Conservation (phyloP, 2,113 vertebrate genomes). For the Takifugu bimaculatus region DNA sequence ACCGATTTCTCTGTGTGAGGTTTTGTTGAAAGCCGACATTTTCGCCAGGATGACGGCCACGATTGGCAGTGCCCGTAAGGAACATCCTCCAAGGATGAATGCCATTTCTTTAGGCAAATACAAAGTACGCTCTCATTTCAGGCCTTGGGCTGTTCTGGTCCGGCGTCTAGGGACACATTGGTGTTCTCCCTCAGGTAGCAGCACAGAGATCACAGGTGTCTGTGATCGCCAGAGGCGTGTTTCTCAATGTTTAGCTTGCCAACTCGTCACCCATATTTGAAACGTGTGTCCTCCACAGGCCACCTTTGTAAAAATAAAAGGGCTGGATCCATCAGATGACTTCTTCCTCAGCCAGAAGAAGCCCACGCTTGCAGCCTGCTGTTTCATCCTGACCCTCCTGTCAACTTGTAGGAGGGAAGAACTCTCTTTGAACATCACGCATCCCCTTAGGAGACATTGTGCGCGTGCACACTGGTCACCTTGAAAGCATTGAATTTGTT, state of each 20-base stretch:
- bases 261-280: slow-evolving; percentile 1
- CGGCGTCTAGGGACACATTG: background rate
- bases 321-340: background rate
- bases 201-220: slow-evolving; percentile 1
- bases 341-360: slow-evolving; percentile 10
- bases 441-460: background rate
- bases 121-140: too few species aligned
- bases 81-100: too few species aligned
- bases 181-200: slow-evolving; percentile 8
- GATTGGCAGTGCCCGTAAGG: too few species aligned
- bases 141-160: slow-evolving; percentile 1
- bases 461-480: background rate
- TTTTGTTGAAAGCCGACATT: too few species aligned
- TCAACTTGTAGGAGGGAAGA: slow-evolving; percentile 24
- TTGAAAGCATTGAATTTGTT: background rate
- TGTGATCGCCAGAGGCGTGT: slow-evolving; percentile 15
- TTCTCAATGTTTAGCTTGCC: background rate
- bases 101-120: too few species aligned
- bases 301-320: background rate
- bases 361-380: slow-evolving; percentile 2
- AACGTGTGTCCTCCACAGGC: slow-evolving; percentile 1
- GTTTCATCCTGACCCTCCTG: slow-evolving; percentile 19
- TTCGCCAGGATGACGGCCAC: too few species aligned
- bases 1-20: too few species aligned
- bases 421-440: slow-evolving; percentile 7